phyloP scores from a whole-genome alignment of 2,113 vertebrate species.

The Benitochromis conjunctus region DNA sequence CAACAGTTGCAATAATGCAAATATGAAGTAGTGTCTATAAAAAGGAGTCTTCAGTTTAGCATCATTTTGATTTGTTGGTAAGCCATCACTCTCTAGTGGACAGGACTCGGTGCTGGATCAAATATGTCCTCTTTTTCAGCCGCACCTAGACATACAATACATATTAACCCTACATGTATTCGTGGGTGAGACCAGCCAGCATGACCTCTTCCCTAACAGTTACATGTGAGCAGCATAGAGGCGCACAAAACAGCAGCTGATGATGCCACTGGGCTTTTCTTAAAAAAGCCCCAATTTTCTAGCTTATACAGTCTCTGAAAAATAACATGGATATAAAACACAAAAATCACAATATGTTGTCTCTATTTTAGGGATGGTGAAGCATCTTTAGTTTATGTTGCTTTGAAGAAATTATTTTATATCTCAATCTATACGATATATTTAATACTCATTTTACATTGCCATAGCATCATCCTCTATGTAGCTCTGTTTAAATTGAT shows the following conservation, averaged over 20 bases:
- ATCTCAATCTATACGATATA: neutral
- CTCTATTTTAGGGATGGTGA: neutral
- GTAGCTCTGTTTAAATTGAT: neutral
- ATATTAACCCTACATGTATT: neutral
- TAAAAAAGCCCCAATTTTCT: neutral
- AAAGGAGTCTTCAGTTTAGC: neutral
- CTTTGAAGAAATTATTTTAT: neutral
- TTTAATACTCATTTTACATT: neutral
- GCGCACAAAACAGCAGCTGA: neutral
- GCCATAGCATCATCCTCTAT: neutral
- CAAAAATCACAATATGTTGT: neutral
- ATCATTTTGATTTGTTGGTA: neutral
- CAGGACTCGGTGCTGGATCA: neutral
- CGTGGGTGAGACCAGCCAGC: neutral
- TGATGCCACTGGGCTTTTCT: accelerated
- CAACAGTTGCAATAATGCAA: neutral
- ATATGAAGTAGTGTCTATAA: neutral
- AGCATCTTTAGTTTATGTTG: neutral
- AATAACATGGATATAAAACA: neutral
- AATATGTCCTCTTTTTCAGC: neutral
- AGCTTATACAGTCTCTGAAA: neutral
- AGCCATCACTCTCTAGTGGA: neutral
- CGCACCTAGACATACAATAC: neutral
- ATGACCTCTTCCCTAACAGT: neutral
- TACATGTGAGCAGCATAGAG: neutral